Base-by-base conservation (phyloP, 2,797 vertebrate genomes). In the Prionace glauca region DNA sequence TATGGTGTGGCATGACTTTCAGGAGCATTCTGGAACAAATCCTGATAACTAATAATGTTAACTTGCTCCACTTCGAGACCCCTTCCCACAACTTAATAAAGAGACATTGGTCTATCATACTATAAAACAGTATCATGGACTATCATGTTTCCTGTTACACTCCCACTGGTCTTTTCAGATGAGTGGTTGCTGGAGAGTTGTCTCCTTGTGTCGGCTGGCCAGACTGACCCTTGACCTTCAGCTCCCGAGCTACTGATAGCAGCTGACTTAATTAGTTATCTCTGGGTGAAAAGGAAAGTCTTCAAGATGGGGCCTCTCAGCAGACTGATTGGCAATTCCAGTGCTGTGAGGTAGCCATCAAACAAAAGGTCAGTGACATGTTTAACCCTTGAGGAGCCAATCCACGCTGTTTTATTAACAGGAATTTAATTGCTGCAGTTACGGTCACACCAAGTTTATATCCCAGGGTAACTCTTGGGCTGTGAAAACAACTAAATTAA, bases 211-310 rank as follows among this genome's bases (percentile, higher is more conserved):
- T 95, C 96, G 96, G 96, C 95, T 62, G 93, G 96, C 92, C 91
- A 22, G 95, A 95, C 95, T 97, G 96, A 96, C 96, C 97, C 96
- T 96, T 97, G 96, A 96, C 96, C 96, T 77, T n/a, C 90, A 92
- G 90, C n/a, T 92, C 67, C 93, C 26, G 22, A 71, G 16, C 41
- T 74, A 36, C 26, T 45, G 93, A 71, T 71, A 69, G 36, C 93
- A 50, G 36, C 69, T 94, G 93, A 74, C 69, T 94, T 74, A 71
- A 94, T 94, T 50, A 94, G 67, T 74, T 94, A 94, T 74, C 93
- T 94, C 26, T 71, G 93, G 93, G 26, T 74, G 22, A 94, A 94
- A 94, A 94, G 93, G 93, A 74, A 94, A 94, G 69, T 94, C 41
- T 50, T 74, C 69, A 50, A 24, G 36, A 32, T 74, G 93, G 69